Evolutionary conservation across 2,888 invertebrate genomes (phyloP).

Genomic region (Strigamia maritima): DNA sequence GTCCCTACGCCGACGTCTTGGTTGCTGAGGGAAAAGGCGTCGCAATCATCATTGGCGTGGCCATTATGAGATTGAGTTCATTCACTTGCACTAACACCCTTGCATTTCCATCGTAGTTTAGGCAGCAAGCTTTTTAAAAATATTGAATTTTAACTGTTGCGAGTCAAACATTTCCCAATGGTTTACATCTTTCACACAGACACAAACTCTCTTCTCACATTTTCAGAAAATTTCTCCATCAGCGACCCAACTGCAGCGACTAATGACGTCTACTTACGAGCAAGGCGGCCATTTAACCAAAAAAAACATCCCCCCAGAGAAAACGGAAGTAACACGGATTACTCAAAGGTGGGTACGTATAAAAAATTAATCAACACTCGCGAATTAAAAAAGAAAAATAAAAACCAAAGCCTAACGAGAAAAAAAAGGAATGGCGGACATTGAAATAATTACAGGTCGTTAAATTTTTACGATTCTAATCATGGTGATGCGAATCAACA

Average conservation of each 20-base stretch:
- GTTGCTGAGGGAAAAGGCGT: slow-evolving; percentile 21
- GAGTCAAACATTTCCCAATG: slow-evolving; percentile 25
- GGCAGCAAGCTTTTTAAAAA: slow-evolving; percentile 26
- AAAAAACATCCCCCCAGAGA: not conserved
- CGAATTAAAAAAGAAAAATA: not conserved
- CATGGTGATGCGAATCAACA: slow-evolving; percentile 2
- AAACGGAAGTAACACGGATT: not conserved
- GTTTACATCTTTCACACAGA: not conserved
- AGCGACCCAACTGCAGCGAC: slow-evolving; percentile 3
- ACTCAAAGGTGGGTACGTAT: not conserved
- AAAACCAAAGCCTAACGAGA: not conserved
- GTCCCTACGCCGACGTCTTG: slow-evolving; percentile 6
- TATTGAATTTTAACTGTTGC: slow-evolving; percentile 25
- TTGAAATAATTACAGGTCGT: slow-evolving; percentile 14
- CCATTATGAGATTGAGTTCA: slow-evolving; percentile 31
- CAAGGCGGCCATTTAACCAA: slow-evolving; percentile 21
- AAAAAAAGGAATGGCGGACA: not conserved
- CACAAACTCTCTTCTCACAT: not conserved
- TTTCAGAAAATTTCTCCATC: not conserved
- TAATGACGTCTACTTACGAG: not conserved
- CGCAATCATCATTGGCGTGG: slow-evolving; percentile 23
- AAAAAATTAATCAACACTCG: slow-evolving; percentile 17
- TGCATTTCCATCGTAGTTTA: slow-evolving; percentile 24
- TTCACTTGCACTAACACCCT: slow-evolving; percentile 11
- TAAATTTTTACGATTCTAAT: slow-evolving; percentile 14